Conservation (phyloP, 2,888 invertebrate genomes). For the Deilephila porcellus region DNA sequence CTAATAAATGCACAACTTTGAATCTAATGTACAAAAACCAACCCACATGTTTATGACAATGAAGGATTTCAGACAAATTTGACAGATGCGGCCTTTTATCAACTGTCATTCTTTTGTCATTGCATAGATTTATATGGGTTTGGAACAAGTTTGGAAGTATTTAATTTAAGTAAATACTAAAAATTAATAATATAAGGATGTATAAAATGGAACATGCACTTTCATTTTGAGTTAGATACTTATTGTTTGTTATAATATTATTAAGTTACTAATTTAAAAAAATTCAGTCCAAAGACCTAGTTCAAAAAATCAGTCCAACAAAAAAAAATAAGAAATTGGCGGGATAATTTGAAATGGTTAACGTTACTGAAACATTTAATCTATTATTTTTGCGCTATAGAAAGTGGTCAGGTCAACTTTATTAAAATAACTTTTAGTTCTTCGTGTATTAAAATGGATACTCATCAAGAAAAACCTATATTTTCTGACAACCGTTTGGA, state of each 20-base stretch:
- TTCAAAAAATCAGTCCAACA: neutral
- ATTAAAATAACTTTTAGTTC: neutral
- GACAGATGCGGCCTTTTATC: neutral
- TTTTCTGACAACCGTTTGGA: slow-evolving; percentile 58
- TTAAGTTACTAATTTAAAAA: no score
- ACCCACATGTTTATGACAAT: slow-evolving; percentile 6
- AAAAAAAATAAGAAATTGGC: neutral
- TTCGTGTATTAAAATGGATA: neutral
- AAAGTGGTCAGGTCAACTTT: no score
- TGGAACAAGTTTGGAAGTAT: no score
- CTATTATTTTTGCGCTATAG: no score
- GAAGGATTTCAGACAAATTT: neutral
- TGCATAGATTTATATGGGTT: no score
- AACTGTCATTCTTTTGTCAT: no score
- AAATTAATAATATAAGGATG: no score
- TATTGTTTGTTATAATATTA: no score
- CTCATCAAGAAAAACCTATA: slow-evolving; percentile 40
- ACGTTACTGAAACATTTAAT: no score
- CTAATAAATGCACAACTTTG: neutral
- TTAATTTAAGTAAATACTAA: no score
- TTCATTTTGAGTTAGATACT: no score
- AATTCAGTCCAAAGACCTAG: neutral
- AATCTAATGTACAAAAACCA: neutral
- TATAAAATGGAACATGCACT: no score
- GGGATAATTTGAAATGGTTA: neutral